A percentile compares a stretch with the other conserved stretches of the same genome.
These are phyloP conservation scores for Euzophera pinguis DNA, from an alignment of 2,888 invertebrate species.

Conservation along the genomic window DNA sequence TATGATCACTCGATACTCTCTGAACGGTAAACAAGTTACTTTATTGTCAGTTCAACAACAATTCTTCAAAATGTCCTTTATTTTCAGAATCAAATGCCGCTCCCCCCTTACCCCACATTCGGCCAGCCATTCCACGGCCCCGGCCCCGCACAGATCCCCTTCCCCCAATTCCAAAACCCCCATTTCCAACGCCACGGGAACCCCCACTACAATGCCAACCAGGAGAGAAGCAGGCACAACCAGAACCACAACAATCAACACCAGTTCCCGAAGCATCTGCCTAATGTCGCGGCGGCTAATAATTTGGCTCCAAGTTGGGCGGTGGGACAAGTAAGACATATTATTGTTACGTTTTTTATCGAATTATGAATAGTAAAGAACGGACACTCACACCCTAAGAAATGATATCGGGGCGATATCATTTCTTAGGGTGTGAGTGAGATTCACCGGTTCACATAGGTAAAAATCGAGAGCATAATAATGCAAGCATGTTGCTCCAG, in stretches of 20 bases:
- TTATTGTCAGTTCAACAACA: neutral
- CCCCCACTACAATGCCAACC: constrained; percentile 17
- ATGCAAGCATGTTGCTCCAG: too few relatives aligned
- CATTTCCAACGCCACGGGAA: constrained; percentile 38
- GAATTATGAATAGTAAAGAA: too few relatives aligned
- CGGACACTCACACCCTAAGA: too few relatives aligned
- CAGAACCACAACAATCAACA: constrained; percentile 1
- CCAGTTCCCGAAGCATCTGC: constrained; percentile 48
- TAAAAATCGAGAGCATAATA: too few relatives aligned
- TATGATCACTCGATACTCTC: too few relatives aligned
- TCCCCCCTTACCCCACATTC: constrained; percentile 54
- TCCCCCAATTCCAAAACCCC: constrained; percentile 50
- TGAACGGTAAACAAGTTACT: too few relatives aligned
- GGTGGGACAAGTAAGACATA: constrained; percentile 27
- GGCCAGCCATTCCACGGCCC: constrained; percentile 42
- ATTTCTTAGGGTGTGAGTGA: too few relatives aligned
- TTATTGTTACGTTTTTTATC: neutral
- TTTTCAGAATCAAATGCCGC: constrained; percentile 40
- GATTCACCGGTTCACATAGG: too few relatives aligned
- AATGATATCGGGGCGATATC: too few relatives aligned
- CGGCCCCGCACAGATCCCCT: constrained; percentile 45
- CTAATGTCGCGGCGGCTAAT: constrained; percentile 32
- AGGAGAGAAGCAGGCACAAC: constrained; percentile 20
- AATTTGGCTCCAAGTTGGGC: constrained; percentile 49
- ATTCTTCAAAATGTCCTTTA: neutral